Evolutionary conservation across 2,113 vertebrate genomes (phyloP), one percentile per base, ranked within the genome.

Genomic region (Epinephelus lanceolatus): DNA sequence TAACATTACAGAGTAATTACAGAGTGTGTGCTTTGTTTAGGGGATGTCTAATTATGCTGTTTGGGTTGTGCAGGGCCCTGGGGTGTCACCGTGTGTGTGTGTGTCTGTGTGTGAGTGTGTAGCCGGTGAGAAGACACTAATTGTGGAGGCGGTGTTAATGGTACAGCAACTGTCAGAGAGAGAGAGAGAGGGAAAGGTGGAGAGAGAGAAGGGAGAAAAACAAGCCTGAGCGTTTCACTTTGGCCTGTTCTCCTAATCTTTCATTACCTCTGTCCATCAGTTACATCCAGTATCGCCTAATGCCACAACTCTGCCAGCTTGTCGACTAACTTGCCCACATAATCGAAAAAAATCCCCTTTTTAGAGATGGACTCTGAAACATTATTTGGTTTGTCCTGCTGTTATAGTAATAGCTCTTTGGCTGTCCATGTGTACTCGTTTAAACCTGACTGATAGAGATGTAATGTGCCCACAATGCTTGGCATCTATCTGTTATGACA

Each of bases 21-120:
- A 94, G 93, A 89, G 91, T 91, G 90, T 95, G 94, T 95, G 94
- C 95, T 95, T 95, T 95, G 95, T 95, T 96, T 96, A 92, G 93
- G 88, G 89, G 85, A 92, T 91, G 91, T 93, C 93, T 95, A 95
- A 96, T 96, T 96, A 94, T 94, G 91, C 89, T 94, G 94, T 95
- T 94, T 94, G 92, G 94, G 92, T 95, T 93, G 95, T 85, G 86
- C 86, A 80, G 74, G 87, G 91, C 91, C 91, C 91, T 86, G 86
- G 93, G 94, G 93, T 93, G 92, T 90, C 89, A 88, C 87, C 30
- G 77, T 80, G 71, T 86, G 63, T 69, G 77, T 81, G 80, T 78
- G 65, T 67, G 75, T 89, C 42, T 83, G 57, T 83, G 68, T 75
- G 79, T 79, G 61, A 79, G 81, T 82, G 79, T 70, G 80, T 84